A percentile compares a stretch with the other conserved stretches of the same genome.
Conservation (phyloP, 2,797 vertebrate genomes). For the Neoniphon sammara region DNA sequence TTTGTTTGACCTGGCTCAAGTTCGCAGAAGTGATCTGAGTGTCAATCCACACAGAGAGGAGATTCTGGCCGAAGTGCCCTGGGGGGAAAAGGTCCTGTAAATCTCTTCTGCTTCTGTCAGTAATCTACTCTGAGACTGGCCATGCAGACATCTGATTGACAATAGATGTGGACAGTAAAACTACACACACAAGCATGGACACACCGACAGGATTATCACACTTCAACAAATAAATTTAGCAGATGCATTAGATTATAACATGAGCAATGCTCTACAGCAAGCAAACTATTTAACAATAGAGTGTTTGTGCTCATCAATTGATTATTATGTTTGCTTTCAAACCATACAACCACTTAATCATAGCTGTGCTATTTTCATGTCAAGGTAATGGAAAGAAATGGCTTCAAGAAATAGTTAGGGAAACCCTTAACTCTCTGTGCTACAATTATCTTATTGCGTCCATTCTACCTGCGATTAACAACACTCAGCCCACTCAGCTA, state of each 20-base stretch:
- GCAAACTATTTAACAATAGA: slow-evolving; percentile 66
- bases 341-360: slow-evolving; percentile 49
- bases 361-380: slow-evolving; percentile 61
- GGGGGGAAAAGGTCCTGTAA: slow-evolving; percentile 17
- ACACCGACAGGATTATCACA: slow-evolving; percentile 60
- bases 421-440: slow-evolving; percentile 53
- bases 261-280: slow-evolving; percentile 71
- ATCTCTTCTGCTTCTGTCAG: slow-evolving; percentile 43
- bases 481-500: slow-evolving; percentile 22
- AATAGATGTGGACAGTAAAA: slow-evolving; percentile 53
- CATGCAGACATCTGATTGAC: slow-evolving; percentile 72
- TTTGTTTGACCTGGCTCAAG: slow-evolving; percentile 41
- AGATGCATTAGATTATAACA: slow-evolving; percentile 54
- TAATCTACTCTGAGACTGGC: slow-evolving; percentile 56
- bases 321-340: slow-evolving; percentile 49
- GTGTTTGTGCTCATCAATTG: slow-evolving; percentile 71
- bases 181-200: slow-evolving; percentile 48
- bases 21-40: slow-evolving; percentile 27
- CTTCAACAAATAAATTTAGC: slow-evolving; percentile 60
- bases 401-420: slow-evolving; percentile 53
- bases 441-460: slow-evolving; percentile 47
- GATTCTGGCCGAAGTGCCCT: slow-evolving; percentile 21
- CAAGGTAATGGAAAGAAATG: slow-evolving; percentile 65
- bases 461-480: slow-evolving; percentile 45
- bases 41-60: slow-evolving; percentile 17